Conservation (phyloP, 2,113 vertebrate species). For the Corythornis cristatus region DNA sequence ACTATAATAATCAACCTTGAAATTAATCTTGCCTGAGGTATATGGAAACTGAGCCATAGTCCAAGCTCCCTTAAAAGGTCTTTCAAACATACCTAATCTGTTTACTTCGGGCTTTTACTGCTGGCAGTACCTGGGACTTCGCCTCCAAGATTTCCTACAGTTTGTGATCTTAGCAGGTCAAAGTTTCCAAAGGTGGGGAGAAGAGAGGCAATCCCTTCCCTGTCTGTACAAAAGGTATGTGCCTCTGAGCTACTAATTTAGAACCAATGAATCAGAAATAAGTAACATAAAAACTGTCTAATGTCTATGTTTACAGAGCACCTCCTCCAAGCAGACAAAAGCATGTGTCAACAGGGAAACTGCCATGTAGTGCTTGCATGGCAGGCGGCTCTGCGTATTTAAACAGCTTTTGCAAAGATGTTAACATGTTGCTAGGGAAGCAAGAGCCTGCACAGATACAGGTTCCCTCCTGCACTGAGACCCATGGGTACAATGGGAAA, state of each 20-base stretch:
- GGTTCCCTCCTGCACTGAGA: slow-evolving; percentile 22
- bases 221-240: not conserved
- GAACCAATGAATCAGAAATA: slow-evolving; percentile 34
- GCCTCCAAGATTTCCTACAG: slow-evolving; percentile 37
- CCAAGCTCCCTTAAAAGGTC: not conserved
- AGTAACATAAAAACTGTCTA: not conserved
- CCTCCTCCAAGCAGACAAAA: slow-evolving; percentile 33
- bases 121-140: not conserved
- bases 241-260: slow-evolving; percentile 39
- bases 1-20: not conserved
- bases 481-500: not conserved
- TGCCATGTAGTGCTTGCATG: slow-evolving; percentile 6
- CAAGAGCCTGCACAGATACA: not conserved
- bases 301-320: slow-evolving; percentile 2
- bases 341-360: slow-evolving; percentile 51
- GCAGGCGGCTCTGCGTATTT: not conserved
- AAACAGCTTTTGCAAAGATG: slow-evolving; percentile 53
- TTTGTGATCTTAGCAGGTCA: slow-evolving; percentile 50
- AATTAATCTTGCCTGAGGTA: not conserved
- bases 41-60: not conserved
- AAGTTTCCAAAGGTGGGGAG: slow-evolving; percentile 29
- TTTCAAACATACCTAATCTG: not conserved
- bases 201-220: not conserved
- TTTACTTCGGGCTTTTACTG: not conserved
- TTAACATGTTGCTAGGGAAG: slow-evolving; percentile 70